These are phyloP conservation scores for Tyria jacobaeae DNA, from an alignment of 2,888 invertebrate species.

Conservation along the genomic window DNA sequence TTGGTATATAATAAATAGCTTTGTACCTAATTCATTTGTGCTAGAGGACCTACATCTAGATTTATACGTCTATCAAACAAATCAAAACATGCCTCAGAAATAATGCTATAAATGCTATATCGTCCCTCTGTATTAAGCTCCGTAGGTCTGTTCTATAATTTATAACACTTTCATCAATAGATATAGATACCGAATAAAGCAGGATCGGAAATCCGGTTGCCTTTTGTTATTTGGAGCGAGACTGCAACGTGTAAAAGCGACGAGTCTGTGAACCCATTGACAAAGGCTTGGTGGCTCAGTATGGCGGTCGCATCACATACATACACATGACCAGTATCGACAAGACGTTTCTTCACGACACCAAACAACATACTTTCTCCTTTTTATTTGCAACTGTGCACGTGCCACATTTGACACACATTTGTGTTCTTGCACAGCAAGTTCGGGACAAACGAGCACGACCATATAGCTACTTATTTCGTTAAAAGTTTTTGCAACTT, in stretches of 20 bases:
- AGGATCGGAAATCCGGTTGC: slow-evolving; percentile 80
- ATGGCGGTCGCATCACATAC: slow-evolving; percentile 69
- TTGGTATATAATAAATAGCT: no score
- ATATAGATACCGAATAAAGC: slow-evolving; percentile 52
- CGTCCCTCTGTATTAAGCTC: slow-evolving; percentile 19
- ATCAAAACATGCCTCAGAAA: neutral
- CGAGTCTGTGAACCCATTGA: slow-evolving; percentile 76
- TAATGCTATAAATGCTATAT: slow-evolving; percentile 11
- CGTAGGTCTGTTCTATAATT: slow-evolving; percentile 40
- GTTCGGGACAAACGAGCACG: slow-evolving; percentile 12
- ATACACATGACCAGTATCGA: slow-evolving; percentile 44
- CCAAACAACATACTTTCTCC: slow-evolving; percentile 74
- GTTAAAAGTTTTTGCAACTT: neutral
- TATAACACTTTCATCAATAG: slow-evolving; percentile 45
- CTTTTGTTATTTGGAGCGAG: slow-evolving; percentile 78
- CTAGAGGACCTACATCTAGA: neutral
- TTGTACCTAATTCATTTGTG: neutral
- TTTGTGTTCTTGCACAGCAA: slow-evolving; percentile 56
- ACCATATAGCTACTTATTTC: neutral
- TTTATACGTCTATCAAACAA: neutral
- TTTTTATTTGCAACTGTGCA: slow-evolving; percentile 60
- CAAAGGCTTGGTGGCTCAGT: slow-evolving; percentile 60
- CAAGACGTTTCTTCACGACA: slow-evolving; percentile 46
- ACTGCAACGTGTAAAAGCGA: slow-evolving; percentile 73
- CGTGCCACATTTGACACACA: slow-evolving; percentile 72